Evolutionary conservation across 2,888 invertebrate genomes (phyloP).

Genomic region (Caenorhabditis sp.): DNA sequence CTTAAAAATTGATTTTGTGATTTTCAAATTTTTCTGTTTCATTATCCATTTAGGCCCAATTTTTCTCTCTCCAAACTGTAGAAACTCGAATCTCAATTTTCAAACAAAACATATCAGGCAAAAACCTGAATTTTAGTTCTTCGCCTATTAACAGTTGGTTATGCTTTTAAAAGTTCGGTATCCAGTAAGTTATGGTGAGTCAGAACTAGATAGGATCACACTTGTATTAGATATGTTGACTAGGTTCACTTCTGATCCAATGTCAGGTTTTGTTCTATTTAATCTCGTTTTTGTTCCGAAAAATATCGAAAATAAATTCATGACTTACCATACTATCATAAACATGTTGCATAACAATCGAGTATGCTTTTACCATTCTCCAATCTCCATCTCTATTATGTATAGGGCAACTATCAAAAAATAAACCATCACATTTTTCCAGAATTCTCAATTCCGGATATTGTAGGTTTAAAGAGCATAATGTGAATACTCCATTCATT

Average conservation of each 20-base stretch:
- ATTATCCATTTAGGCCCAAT: background rate
- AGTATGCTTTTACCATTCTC: slow-evolving; percentile 13
- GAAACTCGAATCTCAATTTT: too few relatives aligned
- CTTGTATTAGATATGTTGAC: too few relatives aligned
- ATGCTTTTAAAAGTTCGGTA: too few relatives aligned
- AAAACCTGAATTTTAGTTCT: too few relatives aligned
- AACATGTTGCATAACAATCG: slow-evolving; percentile 35
- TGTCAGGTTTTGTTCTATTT: background rate
- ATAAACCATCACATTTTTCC: slow-evolving; percentile 33
- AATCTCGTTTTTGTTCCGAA: background rate
- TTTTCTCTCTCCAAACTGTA: background rate
- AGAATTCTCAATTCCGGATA: slow-evolving; percentile 24
- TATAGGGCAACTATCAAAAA: slow-evolving; percentile 31
- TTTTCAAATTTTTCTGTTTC: background rate
- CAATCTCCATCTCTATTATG: slow-evolving; percentile 4
- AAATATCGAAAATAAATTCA: background rate
- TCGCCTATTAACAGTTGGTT: too few relatives aligned
- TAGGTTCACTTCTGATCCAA: too few relatives aligned
- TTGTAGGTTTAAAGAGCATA: slow-evolving; percentile 19
- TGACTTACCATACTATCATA: slow-evolving; percentile 19
- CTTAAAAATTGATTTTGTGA: too few relatives aligned
- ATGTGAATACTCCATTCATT: slow-evolving; percentile 31
- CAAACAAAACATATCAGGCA: too few relatives aligned
- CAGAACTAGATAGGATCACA: too few relatives aligned
- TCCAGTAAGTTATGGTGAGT: too few relatives aligned